Percentiles rank a stretch among this genome's conserved stretches.
phyloP scores from a whole-genome alignment of 2,888 invertebrate species.

The Tenthredo distinguenda region DNA sequence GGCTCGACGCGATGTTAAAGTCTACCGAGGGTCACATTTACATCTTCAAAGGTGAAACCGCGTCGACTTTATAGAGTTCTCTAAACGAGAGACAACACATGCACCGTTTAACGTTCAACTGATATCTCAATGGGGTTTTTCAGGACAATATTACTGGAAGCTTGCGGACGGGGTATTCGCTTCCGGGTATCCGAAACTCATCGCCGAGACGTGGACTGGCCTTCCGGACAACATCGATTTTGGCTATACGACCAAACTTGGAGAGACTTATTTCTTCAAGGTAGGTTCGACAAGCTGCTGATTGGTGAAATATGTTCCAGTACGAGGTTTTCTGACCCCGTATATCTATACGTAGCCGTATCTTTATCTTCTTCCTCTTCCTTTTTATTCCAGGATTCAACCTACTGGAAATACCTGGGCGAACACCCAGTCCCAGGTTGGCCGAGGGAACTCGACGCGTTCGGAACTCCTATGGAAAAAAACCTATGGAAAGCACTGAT shows the following conservation, averaged over 20 bases:
- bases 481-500: neutral
- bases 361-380: neutral
- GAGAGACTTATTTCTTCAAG: neutral
- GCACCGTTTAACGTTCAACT: neutral
- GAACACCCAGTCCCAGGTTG: neutral
- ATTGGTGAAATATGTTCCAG: neutral
- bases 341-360: too few relatives aligned
- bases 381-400: neutral
- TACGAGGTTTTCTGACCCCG: neutral
- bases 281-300: neutral
- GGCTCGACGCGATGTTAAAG: neutral
- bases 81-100: neutral
- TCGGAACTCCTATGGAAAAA: neutral
- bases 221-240: neutral
- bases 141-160: neutral
- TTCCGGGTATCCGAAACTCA: neutral
- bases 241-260: neutral
- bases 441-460: neutral
- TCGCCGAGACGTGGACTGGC: neutral
- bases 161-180: neutral
- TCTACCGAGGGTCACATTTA: neutral
- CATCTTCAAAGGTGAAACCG: neutral
- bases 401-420: neutral
- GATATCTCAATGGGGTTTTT: neutral
- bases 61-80: neutral